Base-by-base conservation (phyloP, 2,113 vertebrate genomes). In the Cettia cetti region DNA sequence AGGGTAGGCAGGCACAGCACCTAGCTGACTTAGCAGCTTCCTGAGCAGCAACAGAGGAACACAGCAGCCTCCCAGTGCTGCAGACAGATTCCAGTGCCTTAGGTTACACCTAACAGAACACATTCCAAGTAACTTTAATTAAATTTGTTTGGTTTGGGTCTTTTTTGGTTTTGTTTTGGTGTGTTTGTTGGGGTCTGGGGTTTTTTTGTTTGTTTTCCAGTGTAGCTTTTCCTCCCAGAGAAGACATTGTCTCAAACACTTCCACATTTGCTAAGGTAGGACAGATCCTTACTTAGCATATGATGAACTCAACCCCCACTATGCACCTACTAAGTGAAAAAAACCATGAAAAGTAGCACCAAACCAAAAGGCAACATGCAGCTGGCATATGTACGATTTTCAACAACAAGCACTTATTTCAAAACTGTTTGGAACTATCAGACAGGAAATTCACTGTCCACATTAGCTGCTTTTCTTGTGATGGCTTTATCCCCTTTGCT, bases 371-470 rank as follows among this genome's bases (percentile, higher is more conserved):
- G 54, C 26, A 39, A 8, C 39, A 50, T 57, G 45, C 33, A 96
- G 89, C 30, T 39, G 61, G 74, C 47, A 60, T 14, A 45, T 4
- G 50, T 8, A 10, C 30, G 45, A 56, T 68, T 71, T 93, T 91
- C 84, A 97, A 81, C 63, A 78, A 64, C 44, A 69, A 83, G 19
- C 49, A 33, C 39, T 70, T 77, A 24, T 86, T 89, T 83, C 49
- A 63, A 84, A 95, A 57, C 23, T 53, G 53, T 96, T 97, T 90
- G 56, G 30, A 95, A 77, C 23, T 30, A 81, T 14, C 15, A 50
- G 74, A 91, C 84, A 96, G 92, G 75, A 97, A 97, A 91, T 72
- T 44, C 74, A 92, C 69, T 95, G 89, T 93, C 60, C 53, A 75
- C 75, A 24, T 68, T 92, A 90, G 70, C 74, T 82, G 31, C 74